Base-by-base conservation (phyloP, 2,888 invertebrate genomes). In the Laspeyria flexula region DNA sequence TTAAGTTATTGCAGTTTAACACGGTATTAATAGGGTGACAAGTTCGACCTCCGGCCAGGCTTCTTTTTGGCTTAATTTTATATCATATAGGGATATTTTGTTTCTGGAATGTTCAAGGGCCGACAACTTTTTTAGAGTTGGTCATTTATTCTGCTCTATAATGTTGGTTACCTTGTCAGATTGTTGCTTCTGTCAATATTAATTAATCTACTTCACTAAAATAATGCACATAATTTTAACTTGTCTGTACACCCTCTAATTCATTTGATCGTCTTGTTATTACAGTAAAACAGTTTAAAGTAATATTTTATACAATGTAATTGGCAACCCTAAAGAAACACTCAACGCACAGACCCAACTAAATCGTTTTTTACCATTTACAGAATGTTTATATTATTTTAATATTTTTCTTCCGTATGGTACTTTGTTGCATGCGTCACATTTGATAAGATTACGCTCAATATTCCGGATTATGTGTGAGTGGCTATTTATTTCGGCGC, bases 1-100 rank as follows among this genome's bases (percentile, higher is more conserved):
- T 59, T 73, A 82, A 85, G 65, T 85, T 86, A 87, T 85, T 71
- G 77, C 66, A 71, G 65, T 78, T 85, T 80, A 74, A 77, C 75
- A 75, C 73, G 66, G 67, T 82, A 83, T 87, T 81, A 81, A 85
- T 85, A 81, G 74, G 68, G 61, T 73, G 67, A 75, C 76, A 73
- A 73, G 62, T 52, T 55, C 77, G 84, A 83, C 86, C 86, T 86
- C 77, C 77, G 72, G 45, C 62, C 59, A 60, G 60, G 60, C 63
- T 72, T 77, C 77, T 76, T 82, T 80, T 75, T 77, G 67, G 66
- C 79, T 81, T 76, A 75, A 79, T 79, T 79, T 81, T 77, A 77
- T 76, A 74, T 73, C 66, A 71, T 71, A 18, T 75, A 75, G 75
- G 62, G 73, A 65, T 72, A 73, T 75, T 76, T 77, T 77, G 72